Conservation (phyloP, 1,140 invertebrate species). For the Reticulitermes speratus region DNA sequence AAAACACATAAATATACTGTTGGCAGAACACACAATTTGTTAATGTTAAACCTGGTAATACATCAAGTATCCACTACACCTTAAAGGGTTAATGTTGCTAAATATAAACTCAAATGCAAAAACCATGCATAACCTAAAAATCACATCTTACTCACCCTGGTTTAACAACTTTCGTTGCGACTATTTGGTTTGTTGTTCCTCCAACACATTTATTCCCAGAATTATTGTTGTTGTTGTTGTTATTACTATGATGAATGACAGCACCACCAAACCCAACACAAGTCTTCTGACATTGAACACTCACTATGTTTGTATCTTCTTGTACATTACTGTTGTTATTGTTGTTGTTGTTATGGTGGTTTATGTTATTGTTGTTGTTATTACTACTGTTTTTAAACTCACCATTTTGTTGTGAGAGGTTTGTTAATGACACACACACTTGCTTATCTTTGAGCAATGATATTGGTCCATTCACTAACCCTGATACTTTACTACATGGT, state of each 20-base stretch:
- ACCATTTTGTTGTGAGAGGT: not conserved
- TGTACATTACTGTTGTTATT: not conserved
- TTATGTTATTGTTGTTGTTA: conserved; percentile 35
- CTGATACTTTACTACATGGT: not conserved
- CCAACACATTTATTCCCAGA: not conserved
- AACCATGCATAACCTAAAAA: not conserved
- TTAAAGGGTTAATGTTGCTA: no score
- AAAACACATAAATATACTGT: no score
- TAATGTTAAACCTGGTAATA: no score
- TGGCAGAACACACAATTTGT: no score
- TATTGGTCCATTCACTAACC: conserved; percentile 9
- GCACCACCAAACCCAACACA: not conserved
- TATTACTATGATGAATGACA: not conserved
- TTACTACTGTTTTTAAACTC: not conserved
- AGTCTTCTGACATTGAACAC: conserved; percentile 10
- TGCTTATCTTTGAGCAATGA: conserved; percentile 16
- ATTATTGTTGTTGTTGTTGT: not conserved
- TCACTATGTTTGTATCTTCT: not conserved
- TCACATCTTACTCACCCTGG: not conserved
- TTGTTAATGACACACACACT: not conserved
- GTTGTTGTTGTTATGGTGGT: not conserved
- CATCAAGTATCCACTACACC: no score
- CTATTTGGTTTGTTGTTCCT: conserved; percentile 1
- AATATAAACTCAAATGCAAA: not conserved
- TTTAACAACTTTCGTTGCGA: conserved; percentile 10